A percentile compares a stretch with the other conserved stretches of the same genome.
These are phyloP conservation scores for Heliconius charithonia DNA, from an alignment of 2,888 invertebrate genomes.

Conservation along the genomic window DNA sequence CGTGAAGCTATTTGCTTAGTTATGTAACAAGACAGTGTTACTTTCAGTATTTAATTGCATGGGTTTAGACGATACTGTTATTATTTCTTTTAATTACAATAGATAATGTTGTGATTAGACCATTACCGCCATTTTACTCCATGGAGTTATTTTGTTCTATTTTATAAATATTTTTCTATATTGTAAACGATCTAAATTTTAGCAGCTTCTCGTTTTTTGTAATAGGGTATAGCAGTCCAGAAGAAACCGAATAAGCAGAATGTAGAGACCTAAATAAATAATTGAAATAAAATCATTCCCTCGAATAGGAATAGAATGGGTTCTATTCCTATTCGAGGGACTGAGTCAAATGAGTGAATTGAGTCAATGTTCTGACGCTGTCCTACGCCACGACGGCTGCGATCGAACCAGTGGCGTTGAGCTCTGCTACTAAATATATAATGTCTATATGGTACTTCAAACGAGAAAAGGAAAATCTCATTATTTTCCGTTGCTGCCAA, in stretches of 20 bases:
- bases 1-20: not conserved
- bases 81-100: not conserved
- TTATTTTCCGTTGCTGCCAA: too few species aligned
- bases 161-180: not conserved
- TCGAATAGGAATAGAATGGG: not conserved
- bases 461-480: too few species aligned
- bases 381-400: too few species aligned
- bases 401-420: too few species aligned
- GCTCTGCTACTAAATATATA: too few species aligned
- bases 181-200: not conserved
- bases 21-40: not conserved
- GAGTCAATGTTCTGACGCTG: too few species aligned
- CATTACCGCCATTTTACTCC: not conserved
- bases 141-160: not conserved
- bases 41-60: not conserved
- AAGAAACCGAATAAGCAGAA: too few species aligned
- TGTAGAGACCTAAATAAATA: too few species aligned
- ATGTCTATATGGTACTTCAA: too few species aligned
- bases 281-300: not conserved
- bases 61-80: not conserved
- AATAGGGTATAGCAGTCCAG: too few species aligned
- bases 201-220: not conserved
- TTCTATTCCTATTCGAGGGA: too few species aligned
- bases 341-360: too few species aligned
- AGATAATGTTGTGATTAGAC: not conserved